Conservation (phyloP, 2,113 vertebrate genomes). For the Leuciscus idus region DNA sequence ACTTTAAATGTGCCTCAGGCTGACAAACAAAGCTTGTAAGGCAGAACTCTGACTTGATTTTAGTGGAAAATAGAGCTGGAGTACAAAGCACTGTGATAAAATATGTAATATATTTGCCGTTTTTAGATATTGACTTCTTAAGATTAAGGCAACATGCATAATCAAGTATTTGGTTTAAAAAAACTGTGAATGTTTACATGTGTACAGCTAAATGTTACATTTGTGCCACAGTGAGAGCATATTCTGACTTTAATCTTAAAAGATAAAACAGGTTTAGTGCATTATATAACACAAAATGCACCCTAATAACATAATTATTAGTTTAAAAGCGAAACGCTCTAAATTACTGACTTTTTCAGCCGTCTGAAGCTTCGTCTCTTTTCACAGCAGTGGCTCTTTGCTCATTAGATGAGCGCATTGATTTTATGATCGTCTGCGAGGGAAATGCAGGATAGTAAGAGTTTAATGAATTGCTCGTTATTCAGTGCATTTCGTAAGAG, state of each 20-base stretch:
- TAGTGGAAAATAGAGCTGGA: neutral
- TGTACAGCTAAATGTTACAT: neutral
- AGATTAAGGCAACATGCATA: neutral
- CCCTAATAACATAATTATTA: conserved; percentile 29
- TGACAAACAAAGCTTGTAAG: neutral
- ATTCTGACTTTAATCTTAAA: conserved; percentile 13
- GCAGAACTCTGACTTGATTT: conserved; percentile 1
- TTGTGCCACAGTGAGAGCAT: neutral
- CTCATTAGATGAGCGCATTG: conserved; percentile 25
- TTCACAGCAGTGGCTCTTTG: conserved; percentile 9
- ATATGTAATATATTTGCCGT: neutral
- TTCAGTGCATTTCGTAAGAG: neutral
- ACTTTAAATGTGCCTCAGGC: conserved; percentile 10
- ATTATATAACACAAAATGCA: conserved; percentile 4
- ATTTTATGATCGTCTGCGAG: conserved; percentile 12
- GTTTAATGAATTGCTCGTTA: conserved; percentile 45
- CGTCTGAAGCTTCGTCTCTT: neutral
- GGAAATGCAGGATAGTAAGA: conserved; percentile 7
- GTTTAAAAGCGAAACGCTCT: neutral
- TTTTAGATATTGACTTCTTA: neutral
- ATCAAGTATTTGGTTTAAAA: neutral
- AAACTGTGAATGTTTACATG: neutral
- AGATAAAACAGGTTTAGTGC: neutral
- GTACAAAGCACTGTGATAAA: neutral
- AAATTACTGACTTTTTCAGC: conserved; percentile 1